Percentiles rank a stretch among this genome's conserved stretches.
Conservation (phyloP, 1,140 invertebrate genomes). For the Drosophila lacertosa region DNA sequence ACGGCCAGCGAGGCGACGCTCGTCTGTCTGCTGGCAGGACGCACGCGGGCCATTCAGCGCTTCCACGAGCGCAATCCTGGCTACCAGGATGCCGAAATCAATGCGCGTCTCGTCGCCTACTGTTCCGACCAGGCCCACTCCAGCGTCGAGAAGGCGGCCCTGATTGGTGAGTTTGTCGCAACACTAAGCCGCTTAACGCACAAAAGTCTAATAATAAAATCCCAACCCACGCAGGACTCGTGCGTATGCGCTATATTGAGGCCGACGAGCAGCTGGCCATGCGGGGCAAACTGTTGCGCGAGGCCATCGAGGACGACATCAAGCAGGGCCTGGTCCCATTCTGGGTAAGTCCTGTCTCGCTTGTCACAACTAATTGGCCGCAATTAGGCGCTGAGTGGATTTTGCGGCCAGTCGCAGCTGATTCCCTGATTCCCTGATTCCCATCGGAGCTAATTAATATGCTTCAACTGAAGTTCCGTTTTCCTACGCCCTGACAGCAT, state of each 20-base stretch:
- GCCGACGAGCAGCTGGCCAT: slow-evolving; percentile 92
- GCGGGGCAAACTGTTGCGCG: slow-evolving; percentile 91
- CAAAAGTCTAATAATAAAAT: background rate
- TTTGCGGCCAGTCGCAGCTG: slow-evolving; percentile 49
- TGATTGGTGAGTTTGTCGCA: slow-evolving; percentile 87
- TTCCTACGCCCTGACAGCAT: slow-evolving; percentile 1
- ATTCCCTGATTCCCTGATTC: slow-evolving; percentile 41
- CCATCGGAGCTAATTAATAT: slow-evolving; percentile 75
- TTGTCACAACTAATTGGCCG: slow-evolving; percentile 80
- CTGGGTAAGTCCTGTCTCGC: slow-evolving; percentile 89
- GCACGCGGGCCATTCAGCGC: slow-evolving; percentile 92
- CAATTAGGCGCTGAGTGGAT: slow-evolving; percentile 54
- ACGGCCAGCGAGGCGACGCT: slow-evolving; percentile 97
- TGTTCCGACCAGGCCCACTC: slow-evolving; percentile 98
- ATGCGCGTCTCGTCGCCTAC: slow-evolving; percentile 96
- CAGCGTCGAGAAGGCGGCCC: slow-evolving; percentile 97
- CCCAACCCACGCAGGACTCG: slow-evolving; percentile 87
- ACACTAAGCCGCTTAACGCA: slow-evolving; percentile 57
- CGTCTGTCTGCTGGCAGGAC: slow-evolving; percentile 94
- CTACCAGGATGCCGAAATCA: slow-evolving; percentile 93
- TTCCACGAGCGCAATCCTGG: slow-evolving; percentile 88
- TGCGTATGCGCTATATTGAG: slow-evolving; percentile 96
- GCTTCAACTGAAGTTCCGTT: slow-evolving; percentile 23
- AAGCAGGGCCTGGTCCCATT: slow-evolving; percentile 96
- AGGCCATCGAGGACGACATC: slow-evolving; percentile 92